Base-by-base conservation (phyloP, 2,113 vertebrate genomes). In the Antennarius striatus region DNA sequence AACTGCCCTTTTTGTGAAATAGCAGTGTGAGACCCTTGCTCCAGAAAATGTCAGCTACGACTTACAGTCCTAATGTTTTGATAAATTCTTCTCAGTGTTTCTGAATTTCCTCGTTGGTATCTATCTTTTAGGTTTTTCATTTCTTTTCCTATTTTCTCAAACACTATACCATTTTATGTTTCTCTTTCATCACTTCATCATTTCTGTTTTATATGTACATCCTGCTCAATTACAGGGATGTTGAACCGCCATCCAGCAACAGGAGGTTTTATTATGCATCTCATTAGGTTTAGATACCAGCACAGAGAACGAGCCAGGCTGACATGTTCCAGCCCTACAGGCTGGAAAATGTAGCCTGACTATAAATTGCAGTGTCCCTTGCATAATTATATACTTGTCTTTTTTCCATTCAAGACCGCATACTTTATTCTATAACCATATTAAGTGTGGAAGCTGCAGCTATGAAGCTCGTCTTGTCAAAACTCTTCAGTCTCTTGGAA, bases 41-140 rank as follows among this genome's bases (percentile, higher is more conserved):
- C 51, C 39, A 4, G 0, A 55, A 77, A 83, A 67, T 65, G 60
- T 74, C 70, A 69, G 12, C 36, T 30, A 3, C 48, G 68, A 55
- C 63, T 4, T 51, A 10, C 29, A 6, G 22, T 22, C 22, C 22
- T 22, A 4, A 2, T 7, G 15, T 71, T 29, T 10, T 14, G 10
- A 50, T 10, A 6, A 48, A 48, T 45, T 50, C 3, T 30, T 52
- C 7, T 14, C 5, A 14, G 45, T 40, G 39, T 10, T 1, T 10
- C 22, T 22, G 22, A 22, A 22, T 22, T 22, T 22, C 22, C 22
- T 22, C 22, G 2, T 22, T 22, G 22, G 22, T 22, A 22, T 22
- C 22, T 22, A 22, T 22, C 22, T 22, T 22, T 22, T 22, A 22
- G 22, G 22, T 22, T 22, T 22, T 22, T 22, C 22, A 22, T 22